Conservation (phyloP, 1,140 invertebrate species). For the Achroia grisella region DNA sequence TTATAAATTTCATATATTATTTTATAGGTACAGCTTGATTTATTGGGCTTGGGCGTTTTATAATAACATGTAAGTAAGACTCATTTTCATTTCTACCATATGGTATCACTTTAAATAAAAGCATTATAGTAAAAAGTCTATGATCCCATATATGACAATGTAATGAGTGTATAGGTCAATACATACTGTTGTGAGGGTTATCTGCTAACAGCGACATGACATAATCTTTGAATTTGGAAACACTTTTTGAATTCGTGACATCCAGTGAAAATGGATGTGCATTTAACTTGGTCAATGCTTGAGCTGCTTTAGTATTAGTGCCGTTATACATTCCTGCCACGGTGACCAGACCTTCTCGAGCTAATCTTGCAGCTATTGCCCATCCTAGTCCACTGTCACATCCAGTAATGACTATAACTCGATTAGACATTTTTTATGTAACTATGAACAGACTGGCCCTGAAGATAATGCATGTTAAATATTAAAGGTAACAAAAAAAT, state of each 20-base stretch:
- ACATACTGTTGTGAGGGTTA: conserved; percentile 73
- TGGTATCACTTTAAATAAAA: too few species aligned
- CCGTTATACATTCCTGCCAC: conserved; percentile 81
- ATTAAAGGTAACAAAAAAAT: too few species aligned
- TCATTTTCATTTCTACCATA: too few species aligned
- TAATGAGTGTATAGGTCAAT: background rate
- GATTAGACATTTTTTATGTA: conserved; percentile 27
- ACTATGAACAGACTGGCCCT: too few species aligned
- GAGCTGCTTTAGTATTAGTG: conserved; percentile 59
- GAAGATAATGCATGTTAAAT: too few species aligned
- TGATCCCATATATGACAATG: too few species aligned
- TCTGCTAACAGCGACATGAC: conserved; percentile 51
- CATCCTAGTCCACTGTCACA: conserved; percentile 90
- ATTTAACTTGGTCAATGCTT: conserved; percentile 31
- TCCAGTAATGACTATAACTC: conserved; percentile 82
- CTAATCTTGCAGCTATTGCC: conserved; percentile 78
- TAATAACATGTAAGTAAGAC: too few species aligned
- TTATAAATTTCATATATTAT: too few species aligned
- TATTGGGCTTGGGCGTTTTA: too few species aligned
- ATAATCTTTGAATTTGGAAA: conserved; percentile 66
- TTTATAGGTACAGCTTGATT: too few species aligned
- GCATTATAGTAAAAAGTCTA: too few species aligned
- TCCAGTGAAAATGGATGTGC: conserved; percentile 76
- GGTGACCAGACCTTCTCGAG: conserved; percentile 76
- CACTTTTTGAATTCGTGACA: conserved; percentile 77